Percentiles rank a stretch among this genome's conserved stretches.
Conservation (phyloP, 2,888 invertebrate genomes). For the Drosophila multiciliata region DNA sequence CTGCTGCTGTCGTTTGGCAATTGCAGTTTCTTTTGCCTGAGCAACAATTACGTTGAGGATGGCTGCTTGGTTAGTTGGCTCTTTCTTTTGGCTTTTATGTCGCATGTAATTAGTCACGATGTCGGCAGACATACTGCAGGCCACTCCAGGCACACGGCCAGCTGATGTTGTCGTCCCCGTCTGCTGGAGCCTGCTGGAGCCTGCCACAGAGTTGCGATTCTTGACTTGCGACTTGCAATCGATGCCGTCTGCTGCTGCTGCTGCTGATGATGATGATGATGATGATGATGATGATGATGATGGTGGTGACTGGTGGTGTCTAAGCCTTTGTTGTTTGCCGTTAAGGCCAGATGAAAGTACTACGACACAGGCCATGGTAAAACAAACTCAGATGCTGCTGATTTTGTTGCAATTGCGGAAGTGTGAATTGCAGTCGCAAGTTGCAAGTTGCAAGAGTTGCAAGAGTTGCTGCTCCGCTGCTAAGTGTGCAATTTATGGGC, state of each 20-base stretch:
- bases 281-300: background rate
- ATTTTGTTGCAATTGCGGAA: conserved; percentile 58
- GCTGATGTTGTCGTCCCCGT: conserved; percentile 40
- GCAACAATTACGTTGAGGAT: conserved; percentile 72
- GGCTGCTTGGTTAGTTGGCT: conserved; percentile 29
- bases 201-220: conserved; percentile 30
- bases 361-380: conserved; percentile 17
- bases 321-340: conserved; percentile 74
- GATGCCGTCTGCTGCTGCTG: conserved; percentile 39
- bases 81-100: conserved; percentile 69
- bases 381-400: conserved; percentile 43
- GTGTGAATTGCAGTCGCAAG: conserved; percentile 66
- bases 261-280: background rate
- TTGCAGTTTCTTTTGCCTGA: conserved; percentile 55
- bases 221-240: conserved; percentile 40
- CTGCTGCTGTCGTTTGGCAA: conserved; percentile 51
- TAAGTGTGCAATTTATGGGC: conserved; percentile 51
- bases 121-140: conserved; percentile 75
- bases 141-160: conserved; percentile 49
- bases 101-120: conserved; percentile 80
- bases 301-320: conserved; percentile 7
- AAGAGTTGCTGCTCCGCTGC: conserved; percentile 20
- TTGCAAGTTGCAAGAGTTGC: conserved; percentile 31
- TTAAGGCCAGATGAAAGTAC: conserved; percentile 45
- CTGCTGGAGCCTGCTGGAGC: conserved; percentile 9